A percentile compares a stretch with the other conserved stretches of the same genome.
Evolutionary conservation across 1,140 invertebrate genomes (phyloP).

Genomic region (Cyclargus thomasi): DNA sequence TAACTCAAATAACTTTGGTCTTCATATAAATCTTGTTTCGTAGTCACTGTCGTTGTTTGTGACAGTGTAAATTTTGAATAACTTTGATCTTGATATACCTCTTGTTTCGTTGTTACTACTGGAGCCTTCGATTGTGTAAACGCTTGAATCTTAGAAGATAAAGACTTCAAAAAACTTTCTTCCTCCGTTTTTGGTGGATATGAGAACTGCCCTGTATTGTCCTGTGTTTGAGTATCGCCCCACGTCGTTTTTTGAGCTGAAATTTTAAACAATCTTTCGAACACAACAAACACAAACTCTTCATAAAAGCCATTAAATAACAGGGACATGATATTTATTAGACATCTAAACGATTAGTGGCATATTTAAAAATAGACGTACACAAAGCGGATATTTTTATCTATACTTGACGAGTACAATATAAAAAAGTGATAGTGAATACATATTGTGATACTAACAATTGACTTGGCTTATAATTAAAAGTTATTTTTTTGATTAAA

Average conservation of each 20-base stretch:
- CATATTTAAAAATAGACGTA: not conserved
- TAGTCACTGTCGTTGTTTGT: constrained; percentile 37
- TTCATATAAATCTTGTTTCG: not conserved
- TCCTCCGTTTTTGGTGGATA: constrained; percentile 51
- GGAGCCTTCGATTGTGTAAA: constrained; percentile 40
- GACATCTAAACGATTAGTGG: constrained; percentile 24
- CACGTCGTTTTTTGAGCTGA: constrained; percentile 65
- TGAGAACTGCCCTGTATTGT: constrained; percentile 50
- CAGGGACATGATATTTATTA: constrained; percentile 38
- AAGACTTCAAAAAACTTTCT: constrained; percentile 48
- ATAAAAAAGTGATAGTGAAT: not conserved
- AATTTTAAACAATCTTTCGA: constrained; percentile 50
- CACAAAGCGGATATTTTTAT: constrained; percentile 8
- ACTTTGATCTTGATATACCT: constrained; percentile 35
- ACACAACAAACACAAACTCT: constrained; percentile 36
- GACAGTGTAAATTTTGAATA: constrained; percentile 37
- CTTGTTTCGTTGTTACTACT: constrained; percentile 53
- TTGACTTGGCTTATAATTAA: not conserved
- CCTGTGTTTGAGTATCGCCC: constrained; percentile 44
- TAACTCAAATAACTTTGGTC: not conserved
- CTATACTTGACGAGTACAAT: not conserved
- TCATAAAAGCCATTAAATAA: constrained; percentile 43
- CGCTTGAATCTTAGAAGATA: constrained; percentile 49
- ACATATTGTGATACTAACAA: not conserved
- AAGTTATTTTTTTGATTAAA: no score